Percentiles rank a stretch among this genome's conserved stretches.
phyloP scores from a whole-genome alignment of 2,888 invertebrate genomes.

The Acanthopleura granulata region DNA sequence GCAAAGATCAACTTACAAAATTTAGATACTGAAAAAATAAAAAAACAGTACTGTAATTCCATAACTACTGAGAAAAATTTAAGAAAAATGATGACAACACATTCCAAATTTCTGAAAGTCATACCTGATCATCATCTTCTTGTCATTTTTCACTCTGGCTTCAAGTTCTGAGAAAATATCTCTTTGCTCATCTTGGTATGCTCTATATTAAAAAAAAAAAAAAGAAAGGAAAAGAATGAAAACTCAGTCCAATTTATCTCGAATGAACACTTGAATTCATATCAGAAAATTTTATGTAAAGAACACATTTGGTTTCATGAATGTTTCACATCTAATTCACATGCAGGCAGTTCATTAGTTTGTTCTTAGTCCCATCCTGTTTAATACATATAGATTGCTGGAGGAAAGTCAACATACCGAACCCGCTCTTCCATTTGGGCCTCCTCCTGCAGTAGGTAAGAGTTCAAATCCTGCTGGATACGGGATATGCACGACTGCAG shows the following conservation, averaged over 20 bases:
- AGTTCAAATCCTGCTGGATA: slow-evolving; percentile 79
- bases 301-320: too few relatives aligned
- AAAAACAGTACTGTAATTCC: background rate
- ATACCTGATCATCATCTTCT: slow-evolving; percentile 63
- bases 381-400: too few relatives aligned
- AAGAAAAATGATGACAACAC: too few relatives aligned
- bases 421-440: slow-evolving; percentile 82
- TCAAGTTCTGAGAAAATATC: slow-evolving; percentile 82
- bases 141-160: slow-evolving; percentile 72
- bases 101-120: background rate
- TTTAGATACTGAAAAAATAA: too few relatives aligned
- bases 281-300: too few relatives aligned
- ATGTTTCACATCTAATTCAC: too few relatives aligned
- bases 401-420: slow-evolving; percentile 73
- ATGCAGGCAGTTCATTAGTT: too few relatives aligned
- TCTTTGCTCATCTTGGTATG: slow-evolving; percentile 72
- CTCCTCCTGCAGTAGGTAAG: slow-evolving; percentile 79
- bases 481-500: slow-evolving; percentile 74
- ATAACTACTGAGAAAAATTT: background rate
- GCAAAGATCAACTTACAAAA: too few relatives aligned
- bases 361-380: too few relatives aligned
- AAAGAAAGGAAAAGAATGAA: background rate
- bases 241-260: background rate
- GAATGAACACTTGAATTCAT: too few relatives aligned
- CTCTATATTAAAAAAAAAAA: slow-evolving; percentile 33